Base-by-base conservation (phyloP, 23 tunicate genomes). In the Aplidium turbinatum region DNA sequence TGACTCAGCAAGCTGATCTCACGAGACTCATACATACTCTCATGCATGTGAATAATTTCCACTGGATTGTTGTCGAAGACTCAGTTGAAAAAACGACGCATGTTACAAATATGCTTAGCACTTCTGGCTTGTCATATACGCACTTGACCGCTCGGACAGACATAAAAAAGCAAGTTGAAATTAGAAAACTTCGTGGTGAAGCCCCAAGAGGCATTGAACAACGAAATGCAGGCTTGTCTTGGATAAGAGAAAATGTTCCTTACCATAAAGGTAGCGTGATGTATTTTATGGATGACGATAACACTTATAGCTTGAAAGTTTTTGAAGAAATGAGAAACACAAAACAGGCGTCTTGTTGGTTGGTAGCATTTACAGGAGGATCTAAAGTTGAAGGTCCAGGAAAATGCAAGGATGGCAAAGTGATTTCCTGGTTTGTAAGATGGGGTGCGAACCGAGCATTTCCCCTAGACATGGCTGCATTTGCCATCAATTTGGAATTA, bases 391-490 rank as follows among this genome's bases (percentile, higher is more conserved):
- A 89, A 77, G 96, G 96, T n/a, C 89, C 89, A 2, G 75, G 69
- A 27, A 4, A 38, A 33, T 89, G 96, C 31, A 69, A 42, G 51
- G 47, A 83, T 29, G 85, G 89, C 23, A 71, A 77, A 58, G 96
- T 89, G 6, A 18, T 77, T 4, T 16, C 32, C 3, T 89, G 89
- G 89, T 83, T 77, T 46, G 83, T 90, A 19, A 82, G 85, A 0
- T 89, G 96, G 96, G 83, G 83, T 47, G 85, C 96, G 3, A 90
- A 89, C 0, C 35, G 96, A 38, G 89, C 96, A 16, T 89, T 83
- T 78, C 96, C 96, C 19, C 77, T 89, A 47, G 96, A 89, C 55
- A 89, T 89, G 96, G 96, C 96, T 18, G 96, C 84, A 46, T 89
- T 89, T 83, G 89, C 96, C 5, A 76, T 83, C 27, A 38, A 83